Base-by-base conservation (phyloP, 1,140 invertebrate genomes). In the Papilio glaucus region DNA sequence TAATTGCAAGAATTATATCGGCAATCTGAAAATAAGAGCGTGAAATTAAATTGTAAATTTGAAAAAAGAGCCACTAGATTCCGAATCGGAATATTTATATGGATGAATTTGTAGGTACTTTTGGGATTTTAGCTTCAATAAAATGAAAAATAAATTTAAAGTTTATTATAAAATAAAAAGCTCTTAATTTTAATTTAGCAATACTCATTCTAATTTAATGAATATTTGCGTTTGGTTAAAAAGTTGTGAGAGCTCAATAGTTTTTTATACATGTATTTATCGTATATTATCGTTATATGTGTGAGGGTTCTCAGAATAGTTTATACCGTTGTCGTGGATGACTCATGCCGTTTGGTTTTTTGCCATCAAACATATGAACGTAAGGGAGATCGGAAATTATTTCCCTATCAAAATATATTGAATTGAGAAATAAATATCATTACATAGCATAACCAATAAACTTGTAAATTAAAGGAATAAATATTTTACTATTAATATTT, bases 21-120 rank as follows among this genome's bases (percentile, higher is more conserved):
- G 49, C 21, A 24, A 57, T 57, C 10, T 57, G 9, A 57, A 24
- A 24, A 53, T 18, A 53, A 57, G 49, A 57, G 49, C 49, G 49
- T 57, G 49, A 57, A 57, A 57, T 57, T 57, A 12, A 26, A 57
- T 57, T 13, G 49, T 24, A 45, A 45, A 45, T 45, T 18, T 33
- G 29, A 45, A 45, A 45, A 18, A 45, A 7, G n/a, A 45, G 7
- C 15, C 42, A 45, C 12, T 1, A 41, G 13, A 41, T 41, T 41
- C 39, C 4, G 12, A 41, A 41, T 12, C 39, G 1, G 12, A n/a
- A 13, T 41, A 13, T 41, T n/a, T 12, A 33, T 3, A 33, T 33
- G 29, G 6, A 33, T 33, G 29, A 3, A 33, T 33, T 33, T 33
- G 29, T 33, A 33, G n/a, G n/a, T n/a, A n/a, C n/a, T n/a, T 6